A percentile compares a stretch with the other conserved stretches of the same genome.
These are phyloP conservation scores for Lepidotrigona ventralis DNA, from an alignment of 1,140 invertebrate species.

Conservation along the genomic window DNA sequence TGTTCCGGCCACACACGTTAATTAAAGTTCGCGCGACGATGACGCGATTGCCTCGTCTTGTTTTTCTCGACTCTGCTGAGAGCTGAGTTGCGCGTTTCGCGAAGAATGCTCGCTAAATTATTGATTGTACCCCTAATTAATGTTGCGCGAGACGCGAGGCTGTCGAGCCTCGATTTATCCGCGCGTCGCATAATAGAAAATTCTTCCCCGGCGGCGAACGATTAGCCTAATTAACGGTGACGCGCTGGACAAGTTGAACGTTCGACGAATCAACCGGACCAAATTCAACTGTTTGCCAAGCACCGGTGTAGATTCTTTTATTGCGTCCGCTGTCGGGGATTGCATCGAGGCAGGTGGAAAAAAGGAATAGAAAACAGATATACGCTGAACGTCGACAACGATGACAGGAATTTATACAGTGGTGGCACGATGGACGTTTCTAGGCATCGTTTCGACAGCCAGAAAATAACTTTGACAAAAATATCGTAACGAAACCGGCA, in stretches of 20 bases:
- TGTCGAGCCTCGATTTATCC: background rate
- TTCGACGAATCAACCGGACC: background rate
- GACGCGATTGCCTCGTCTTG: slow-evolving; percentile 4
- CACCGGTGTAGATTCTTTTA: background rate
- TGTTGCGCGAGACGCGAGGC: background rate
- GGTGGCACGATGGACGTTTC: background rate
- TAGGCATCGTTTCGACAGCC: slow-evolving; percentile 2
- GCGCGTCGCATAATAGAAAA: background rate
- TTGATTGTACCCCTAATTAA: slow-evolving; percentile 35
- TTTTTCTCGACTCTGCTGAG: slow-evolving; percentile 15
- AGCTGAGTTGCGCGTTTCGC: background rate
- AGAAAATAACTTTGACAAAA: slow-evolving; percentile 36
- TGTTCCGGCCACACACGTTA: slow-evolving; percentile 37
- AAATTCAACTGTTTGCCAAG: background rate
- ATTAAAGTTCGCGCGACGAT: slow-evolving; percentile 24
- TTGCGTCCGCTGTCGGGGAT: background rate
- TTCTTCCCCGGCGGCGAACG: background rate
- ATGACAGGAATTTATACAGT: background rate
- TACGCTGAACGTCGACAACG: background rate
- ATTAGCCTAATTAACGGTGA: slow-evolving; percentile 11
- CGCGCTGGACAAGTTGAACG: background rate
- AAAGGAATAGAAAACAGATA: background rate
- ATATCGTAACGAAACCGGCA: slow-evolving; percentile 15
- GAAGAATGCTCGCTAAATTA: slow-evolving; percentile 41
- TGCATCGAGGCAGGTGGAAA: background rate